These are phyloP conservation scores for Lasioglossum leucozonium DNA, from an alignment of 2,888 invertebrate genomes.

Conservation along the genomic window DNA sequence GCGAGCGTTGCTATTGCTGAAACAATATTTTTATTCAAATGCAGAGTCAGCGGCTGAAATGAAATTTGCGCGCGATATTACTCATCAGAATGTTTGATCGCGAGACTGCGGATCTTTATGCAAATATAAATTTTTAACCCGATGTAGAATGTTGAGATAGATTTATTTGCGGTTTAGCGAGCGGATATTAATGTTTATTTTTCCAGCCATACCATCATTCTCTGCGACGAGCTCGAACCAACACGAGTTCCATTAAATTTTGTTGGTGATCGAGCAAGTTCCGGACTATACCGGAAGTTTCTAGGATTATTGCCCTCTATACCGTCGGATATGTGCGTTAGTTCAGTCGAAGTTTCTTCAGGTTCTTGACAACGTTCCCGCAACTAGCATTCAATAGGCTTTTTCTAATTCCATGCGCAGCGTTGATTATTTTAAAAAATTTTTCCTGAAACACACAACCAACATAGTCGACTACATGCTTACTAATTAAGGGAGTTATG, in stretches of 20 bases:
- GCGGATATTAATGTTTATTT: neutral
- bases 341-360: neutral
- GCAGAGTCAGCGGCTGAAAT: neutral
- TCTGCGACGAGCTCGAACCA: neutral
- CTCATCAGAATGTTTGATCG: neutral
- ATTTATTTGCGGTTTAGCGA: neutral
- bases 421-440: neutral
- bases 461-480: neutral
- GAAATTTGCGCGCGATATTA: neutral
- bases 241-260: neutral
- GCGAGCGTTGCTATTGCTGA: neutral
- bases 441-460: neutral
- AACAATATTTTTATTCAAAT: neutral
- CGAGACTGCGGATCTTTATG: neutral
- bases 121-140: too few species aligned
- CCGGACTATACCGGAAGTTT: neutral
- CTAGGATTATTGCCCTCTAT: neutral
- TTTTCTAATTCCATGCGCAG: neutral
- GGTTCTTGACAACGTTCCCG: neutral
- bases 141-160: neutral
- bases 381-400: neutral
- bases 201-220: neutral
- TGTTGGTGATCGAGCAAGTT: neutral
- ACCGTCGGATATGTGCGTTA: neutral
- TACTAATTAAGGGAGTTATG: neutral